Evolutionary conservation across 2,888 invertebrate species (phyloP).

Genomic region (Melinaea menophilus): DNA sequence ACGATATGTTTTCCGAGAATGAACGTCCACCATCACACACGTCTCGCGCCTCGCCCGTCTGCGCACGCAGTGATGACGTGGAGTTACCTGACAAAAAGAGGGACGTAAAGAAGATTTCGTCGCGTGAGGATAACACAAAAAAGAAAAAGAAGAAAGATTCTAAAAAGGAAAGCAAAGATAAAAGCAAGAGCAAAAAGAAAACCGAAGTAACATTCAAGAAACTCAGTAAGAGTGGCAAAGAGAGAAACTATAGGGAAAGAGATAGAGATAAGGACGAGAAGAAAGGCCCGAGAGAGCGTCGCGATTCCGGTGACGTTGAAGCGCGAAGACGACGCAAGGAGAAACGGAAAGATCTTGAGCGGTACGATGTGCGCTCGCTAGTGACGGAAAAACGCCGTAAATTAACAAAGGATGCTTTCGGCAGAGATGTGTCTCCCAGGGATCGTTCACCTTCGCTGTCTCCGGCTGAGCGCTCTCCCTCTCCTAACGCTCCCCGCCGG

Average conservation of each 20-base stretch:
- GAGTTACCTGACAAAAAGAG: slow-evolving; percentile 75
- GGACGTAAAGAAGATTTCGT: slow-evolving; percentile 35
- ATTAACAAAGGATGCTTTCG: slow-evolving; percentile 84
- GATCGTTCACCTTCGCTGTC: slow-evolving; percentile 39
- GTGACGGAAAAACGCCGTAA: slow-evolving; percentile 83
- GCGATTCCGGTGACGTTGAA: slow-evolving; percentile 42
- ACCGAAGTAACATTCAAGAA: slow-evolving; percentile 85
- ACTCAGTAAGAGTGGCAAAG: slow-evolving; percentile 85
- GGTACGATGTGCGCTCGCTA: slow-evolving; percentile 89
- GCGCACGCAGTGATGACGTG: slow-evolving; percentile 73
- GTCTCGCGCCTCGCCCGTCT: slow-evolving; percentile 42
- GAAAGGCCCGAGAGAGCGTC: slow-evolving; percentile 51
- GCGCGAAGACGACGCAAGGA: slow-evolving; percentile 64
- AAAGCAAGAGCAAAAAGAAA: slow-evolving; percentile 70
- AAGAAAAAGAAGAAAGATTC: slow-evolving; percentile 76
- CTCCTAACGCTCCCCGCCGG: slow-evolving; percentile 30
- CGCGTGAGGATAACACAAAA: slow-evolving; percentile 49
- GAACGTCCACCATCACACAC: slow-evolving; percentile 65
- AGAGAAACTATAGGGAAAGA: slow-evolving; percentile 86
- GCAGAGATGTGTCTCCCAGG: slow-evolving; percentile 81
- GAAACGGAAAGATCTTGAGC: slow-evolving; percentile 87
- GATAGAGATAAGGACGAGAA: slow-evolving; percentile 59
- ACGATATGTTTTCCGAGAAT: slow-evolving; percentile 80
- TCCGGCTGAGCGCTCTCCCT: slow-evolving; percentile 28
- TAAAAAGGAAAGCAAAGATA: slow-evolving; percentile 69